Evolutionary conservation across 2,797 vertebrate species (phyloP).

Genomic region (Cossypha caffra): DNA sequence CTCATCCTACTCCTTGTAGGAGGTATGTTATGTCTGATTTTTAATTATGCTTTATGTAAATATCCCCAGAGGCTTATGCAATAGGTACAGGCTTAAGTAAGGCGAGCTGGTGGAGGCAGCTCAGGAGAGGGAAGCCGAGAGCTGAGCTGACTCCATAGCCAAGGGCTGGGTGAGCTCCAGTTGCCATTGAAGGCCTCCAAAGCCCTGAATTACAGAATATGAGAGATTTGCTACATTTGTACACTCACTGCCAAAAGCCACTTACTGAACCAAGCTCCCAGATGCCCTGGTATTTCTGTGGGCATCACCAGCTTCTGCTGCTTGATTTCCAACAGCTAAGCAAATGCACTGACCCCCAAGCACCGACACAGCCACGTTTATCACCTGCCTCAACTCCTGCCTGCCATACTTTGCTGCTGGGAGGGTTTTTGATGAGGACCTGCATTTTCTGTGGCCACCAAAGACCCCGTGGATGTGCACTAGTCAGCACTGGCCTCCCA

Average conservation of each 20-base stretch:
- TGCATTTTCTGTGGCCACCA: not conserved
- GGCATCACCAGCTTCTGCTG: not conserved
- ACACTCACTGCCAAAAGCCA: not conserved
- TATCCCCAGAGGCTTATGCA: slow-evolving; percentile 68
- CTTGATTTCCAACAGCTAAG: not conserved
- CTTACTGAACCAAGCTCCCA: not conserved
- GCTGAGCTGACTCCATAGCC: not conserved
- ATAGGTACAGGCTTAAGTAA: slow-evolving; percentile 64
- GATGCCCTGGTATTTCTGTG: not conserved
- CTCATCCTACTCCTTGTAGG: slow-evolving; percentile 39
- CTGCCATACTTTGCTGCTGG: not conserved
- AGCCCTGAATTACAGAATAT: not conserved
- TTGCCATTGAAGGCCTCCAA: not conserved
- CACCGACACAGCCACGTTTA: not conserved
- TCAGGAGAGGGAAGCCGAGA: not conserved
- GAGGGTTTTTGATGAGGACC: not conserved
- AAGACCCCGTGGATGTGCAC: rapidly evolving
- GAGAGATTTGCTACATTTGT: not conserved
- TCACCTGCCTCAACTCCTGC: not conserved
- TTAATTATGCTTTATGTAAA: slow-evolving; percentile 69
- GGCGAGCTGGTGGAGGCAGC: slow-evolving; percentile 3
- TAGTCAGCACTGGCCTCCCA: not conserved
- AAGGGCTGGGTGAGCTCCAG: not conserved
- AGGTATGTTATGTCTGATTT: slow-evolving; percentile 55
- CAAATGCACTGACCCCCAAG: not conserved